phyloP scores from a whole-genome alignment of 1,140 invertebrate species.

The Agraylea sexmaculata region DNA sequence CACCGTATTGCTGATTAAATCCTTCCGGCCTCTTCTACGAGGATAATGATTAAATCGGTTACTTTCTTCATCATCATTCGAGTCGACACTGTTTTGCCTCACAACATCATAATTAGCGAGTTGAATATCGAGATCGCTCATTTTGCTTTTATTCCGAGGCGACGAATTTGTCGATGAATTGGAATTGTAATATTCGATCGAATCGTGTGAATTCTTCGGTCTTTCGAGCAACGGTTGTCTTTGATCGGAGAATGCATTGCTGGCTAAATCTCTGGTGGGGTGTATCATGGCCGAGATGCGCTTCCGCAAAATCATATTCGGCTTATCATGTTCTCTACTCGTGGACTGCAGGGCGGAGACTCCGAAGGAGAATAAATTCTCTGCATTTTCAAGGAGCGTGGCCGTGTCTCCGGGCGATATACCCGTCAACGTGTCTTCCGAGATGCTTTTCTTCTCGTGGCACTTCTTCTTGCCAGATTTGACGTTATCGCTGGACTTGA shows the following conservation, averaged over 20 bases:
- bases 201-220: slow-evolving; percentile 12
- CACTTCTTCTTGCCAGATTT: too few species aligned
- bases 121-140: slow-evolving; percentile 38
- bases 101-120: slow-evolving; percentile 18
- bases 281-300: slow-evolving; percentile 19
- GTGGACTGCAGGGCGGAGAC: slow-evolving; percentile 10
- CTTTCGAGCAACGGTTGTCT: slow-evolving; percentile 5
- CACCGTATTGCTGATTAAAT: slow-evolving; percentile 48
- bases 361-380: slow-evolving; percentile 9
- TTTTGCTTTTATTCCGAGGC: too few species aligned
- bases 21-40: slow-evolving; percentile 27
- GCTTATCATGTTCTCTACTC: slow-evolving; percentile 14
- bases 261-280: slow-evolving; percentile 16
- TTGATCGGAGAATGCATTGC: slow-evolving; percentile 14
- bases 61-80: not conserved
- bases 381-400: slow-evolving; percentile 1
- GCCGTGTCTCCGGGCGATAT: not conserved
- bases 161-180: slow-evolving; percentile 20
- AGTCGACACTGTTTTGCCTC: slow-evolving; percentile 11
- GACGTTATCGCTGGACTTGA: too few species aligned
- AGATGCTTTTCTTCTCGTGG: slow-evolving; percentile 4
- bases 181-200: slow-evolving; percentile 18
- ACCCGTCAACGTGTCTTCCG: slow-evolving; percentile 4
- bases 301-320: slow-evolving; percentile 19
- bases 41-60: slow-evolving; percentile 19